These are phyloP conservation scores for Ctenoplectra terminalis DNA, from an alignment of 1,140 invertebrate genomes.

Conservation along the genomic window DNA sequence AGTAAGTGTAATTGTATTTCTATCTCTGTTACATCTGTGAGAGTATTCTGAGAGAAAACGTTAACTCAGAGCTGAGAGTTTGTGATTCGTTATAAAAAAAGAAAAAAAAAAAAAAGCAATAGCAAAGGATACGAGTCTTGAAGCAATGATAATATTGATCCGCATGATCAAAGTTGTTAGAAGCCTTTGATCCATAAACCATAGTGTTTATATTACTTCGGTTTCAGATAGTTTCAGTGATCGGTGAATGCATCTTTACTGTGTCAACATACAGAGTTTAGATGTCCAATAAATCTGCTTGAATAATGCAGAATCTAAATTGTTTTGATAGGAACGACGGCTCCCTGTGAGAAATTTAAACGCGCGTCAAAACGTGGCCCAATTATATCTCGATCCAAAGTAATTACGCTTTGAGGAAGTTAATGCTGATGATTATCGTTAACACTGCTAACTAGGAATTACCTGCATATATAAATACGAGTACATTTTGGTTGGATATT, in stretches of 20 bases:
- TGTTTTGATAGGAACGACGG: not conserved
- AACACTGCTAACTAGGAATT: slow-evolving; percentile 6
- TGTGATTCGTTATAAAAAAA: not conserved
- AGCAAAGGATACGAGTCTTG: not conserved
- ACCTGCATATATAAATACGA: not conserved
- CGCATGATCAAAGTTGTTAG: not conserved
- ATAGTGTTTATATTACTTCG: not conserved
- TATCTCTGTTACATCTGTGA: not conserved
- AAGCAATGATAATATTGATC: too few relatives aligned
- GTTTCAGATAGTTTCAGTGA: not conserved
- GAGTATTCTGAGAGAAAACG: not conserved
- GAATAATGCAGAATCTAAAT: not conserved
- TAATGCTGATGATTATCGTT: not conserved
- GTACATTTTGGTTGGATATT: not conserved
- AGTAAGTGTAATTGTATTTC: slow-evolving; percentile 4
- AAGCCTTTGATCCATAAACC: not conserved
- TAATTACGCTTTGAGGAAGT: slow-evolving; percentile 9
- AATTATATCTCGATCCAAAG: not conserved
- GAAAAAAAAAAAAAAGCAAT: not conserved
- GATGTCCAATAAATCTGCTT: not conserved
- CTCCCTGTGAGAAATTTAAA: not conserved
- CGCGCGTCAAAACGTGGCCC: not conserved
- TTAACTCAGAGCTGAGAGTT: not conserved
- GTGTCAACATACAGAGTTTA: not conserved
- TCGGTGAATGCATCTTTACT: not conserved